A percentile compares a stretch with the other conserved stretches of the same genome.
These are phyloP conservation scores for Neotoma lepida DNA, from an alignment of 2,113 vertebrate genomes.

Conservation along the genomic window DNA sequence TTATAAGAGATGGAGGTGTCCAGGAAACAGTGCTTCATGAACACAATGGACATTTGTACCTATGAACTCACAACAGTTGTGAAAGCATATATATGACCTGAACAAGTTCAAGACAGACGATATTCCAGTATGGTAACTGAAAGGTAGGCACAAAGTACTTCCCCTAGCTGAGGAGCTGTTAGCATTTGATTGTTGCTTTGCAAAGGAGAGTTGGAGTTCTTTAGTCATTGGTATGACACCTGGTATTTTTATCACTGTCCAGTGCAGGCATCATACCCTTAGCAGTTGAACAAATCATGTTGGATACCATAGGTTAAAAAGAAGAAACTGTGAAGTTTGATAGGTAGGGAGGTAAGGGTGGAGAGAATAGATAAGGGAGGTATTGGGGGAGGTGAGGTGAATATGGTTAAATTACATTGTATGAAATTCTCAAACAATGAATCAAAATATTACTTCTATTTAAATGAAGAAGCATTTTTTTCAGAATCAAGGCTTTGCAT, in stretches of 20 bases:
- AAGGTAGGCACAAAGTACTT: not conserved
- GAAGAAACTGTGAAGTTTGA: not conserved
- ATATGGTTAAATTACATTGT: not conserved
- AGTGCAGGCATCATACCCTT: not conserved
- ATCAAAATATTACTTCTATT: not conserved
- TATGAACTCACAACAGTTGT: not conserved
- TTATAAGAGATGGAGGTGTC: not conserved
- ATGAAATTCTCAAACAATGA: not conserved
- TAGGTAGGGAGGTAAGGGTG: not conserved
- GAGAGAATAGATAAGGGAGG: not conserved
- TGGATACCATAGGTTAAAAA: not conserved
- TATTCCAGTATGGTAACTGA: not conserved
- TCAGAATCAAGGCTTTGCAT: not conserved
- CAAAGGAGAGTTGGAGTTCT: not conserved
- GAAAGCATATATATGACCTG: not conserved
- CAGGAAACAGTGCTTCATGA: not conserved
- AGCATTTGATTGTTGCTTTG: not conserved
- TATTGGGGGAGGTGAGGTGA: not conserved
- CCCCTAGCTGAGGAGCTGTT: not conserved
- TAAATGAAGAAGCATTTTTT: not conserved
- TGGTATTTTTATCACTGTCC: not conserved
- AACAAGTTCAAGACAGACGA: not conserved
- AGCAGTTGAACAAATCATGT: not conserved
- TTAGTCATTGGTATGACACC: not conserved
- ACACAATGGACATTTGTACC: not conserved